Percentiles rank a stretch among this genome's conserved stretches.
Evolutionary conservation across 2,797 vertebrate species (phyloP).

Genomic region (Anas georgica): DNA sequence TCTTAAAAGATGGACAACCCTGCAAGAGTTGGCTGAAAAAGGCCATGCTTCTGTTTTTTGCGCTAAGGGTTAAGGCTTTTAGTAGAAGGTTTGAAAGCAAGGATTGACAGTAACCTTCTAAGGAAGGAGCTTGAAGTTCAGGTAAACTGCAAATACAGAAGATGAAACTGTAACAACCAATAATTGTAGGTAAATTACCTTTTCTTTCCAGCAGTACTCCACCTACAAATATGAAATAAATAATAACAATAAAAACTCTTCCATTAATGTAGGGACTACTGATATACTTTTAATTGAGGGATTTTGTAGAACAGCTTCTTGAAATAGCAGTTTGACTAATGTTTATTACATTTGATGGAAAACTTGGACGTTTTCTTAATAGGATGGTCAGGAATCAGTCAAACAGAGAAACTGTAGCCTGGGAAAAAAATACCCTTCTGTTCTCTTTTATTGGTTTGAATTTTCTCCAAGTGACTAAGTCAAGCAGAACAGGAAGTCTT

Average conservation of each 20-base stretch:
- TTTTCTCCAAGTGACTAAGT: slow-evolving; percentile 57
- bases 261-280: too few species aligned
- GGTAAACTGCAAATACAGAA: background rate
- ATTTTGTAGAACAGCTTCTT: background rate
- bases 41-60: background rate
- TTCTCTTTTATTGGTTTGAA: slow-evolving; percentile 55
- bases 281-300: background rate
- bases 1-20: background rate
- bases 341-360: background rate
- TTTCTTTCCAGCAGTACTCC: background rate
- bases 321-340: background rate
- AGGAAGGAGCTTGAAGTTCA: background rate
- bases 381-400: slow-evolving; percentile 38
- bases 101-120: background rate
- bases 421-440: slow-evolving; percentile 20
- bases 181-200: background rate
- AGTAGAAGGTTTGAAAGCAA: background rate
- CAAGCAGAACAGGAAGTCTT: slow-evolving; percentile 62
- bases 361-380: slow-evolving; percentile 8
- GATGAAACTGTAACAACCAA: background rate
- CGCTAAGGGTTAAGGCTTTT: background rate
- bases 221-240: background rate
- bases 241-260: background rate
- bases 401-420: slow-evolving; percentile 33
- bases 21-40: background rate